Conservation (phyloP, 2,113 vertebrate species). For the Oncorhynchus nerka region DNA sequence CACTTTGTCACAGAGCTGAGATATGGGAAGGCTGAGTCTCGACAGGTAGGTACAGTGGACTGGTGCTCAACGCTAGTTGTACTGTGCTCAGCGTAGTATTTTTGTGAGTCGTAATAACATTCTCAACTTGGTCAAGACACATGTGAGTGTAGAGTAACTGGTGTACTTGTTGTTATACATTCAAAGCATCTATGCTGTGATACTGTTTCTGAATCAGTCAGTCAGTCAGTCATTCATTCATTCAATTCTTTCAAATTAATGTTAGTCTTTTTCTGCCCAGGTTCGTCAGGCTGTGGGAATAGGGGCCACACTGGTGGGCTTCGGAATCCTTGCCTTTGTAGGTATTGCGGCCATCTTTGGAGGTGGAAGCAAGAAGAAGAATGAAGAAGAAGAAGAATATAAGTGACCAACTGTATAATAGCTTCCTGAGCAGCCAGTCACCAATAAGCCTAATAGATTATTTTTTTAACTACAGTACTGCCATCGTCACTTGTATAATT, state of each 20-base stretch:
- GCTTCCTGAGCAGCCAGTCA: slow-evolving; percentile 11
- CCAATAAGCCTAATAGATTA: slow-evolving; percentile 22
- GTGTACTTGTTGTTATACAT: too few species aligned
- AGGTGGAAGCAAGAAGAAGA: slow-evolving; percentile 48
- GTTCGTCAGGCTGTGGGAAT: slow-evolving; percentile 46
- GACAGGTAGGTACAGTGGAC: slow-evolving; percentile 72
- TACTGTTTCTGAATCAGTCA: not conserved
- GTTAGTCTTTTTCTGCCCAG: slow-evolving; percentile 32
- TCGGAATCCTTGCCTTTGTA: slow-evolving; percentile 36
- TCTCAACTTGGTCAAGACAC: not conserved
- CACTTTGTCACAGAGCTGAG: slow-evolving; percentile 78
- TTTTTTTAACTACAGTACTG: not conserved
- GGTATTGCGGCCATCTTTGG: slow-evolving; percentile 32
- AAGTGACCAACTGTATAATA: not conserved
- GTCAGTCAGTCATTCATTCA: too few species aligned
- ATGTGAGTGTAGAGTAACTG: not conserved
- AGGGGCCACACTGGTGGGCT: not conserved
- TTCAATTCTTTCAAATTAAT: not conserved
- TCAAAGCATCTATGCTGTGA: not conserved
- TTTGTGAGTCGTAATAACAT: not conserved
- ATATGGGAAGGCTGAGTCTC: slow-evolving; percentile 74
- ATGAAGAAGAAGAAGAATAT: slow-evolving; percentile 1
- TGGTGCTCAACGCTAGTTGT: not conserved
- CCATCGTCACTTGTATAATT: not conserved
- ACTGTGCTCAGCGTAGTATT: not conserved